Conservation (phyloP, 2,797 vertebrate species). For the Cynopterus sphinx region DNA sequence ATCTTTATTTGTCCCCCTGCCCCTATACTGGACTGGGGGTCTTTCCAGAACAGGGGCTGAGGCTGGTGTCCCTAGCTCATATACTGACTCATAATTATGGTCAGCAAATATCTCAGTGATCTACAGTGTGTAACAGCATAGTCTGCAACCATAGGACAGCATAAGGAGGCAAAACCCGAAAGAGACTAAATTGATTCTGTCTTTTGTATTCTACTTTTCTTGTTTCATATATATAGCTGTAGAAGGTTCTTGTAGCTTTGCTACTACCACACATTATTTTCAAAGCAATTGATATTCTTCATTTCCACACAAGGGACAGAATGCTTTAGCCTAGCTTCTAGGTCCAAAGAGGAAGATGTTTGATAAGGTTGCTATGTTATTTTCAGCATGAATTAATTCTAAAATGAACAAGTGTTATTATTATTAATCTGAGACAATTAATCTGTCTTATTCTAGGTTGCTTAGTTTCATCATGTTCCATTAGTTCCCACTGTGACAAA, state of each 20-base stretch:
- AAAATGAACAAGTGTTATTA: constrained; percentile 16
- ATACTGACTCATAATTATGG: neutral
- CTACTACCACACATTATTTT: neutral
- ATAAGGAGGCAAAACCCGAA: neutral
- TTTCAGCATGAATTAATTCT: constrained; percentile 50
- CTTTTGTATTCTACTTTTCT: neutral
- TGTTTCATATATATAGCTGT: neutral
- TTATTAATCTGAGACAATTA: constrained; percentile 22
- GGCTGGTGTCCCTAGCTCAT: too few species aligned
- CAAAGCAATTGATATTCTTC: neutral
- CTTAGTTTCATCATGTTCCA: neutral
- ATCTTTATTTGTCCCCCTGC: neutral
- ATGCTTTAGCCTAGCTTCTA: neutral
- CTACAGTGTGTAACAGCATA: neutral
- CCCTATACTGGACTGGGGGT: neutral
- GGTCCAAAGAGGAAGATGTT: neutral
- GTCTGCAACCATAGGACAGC: neutral
- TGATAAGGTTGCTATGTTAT: neutral
- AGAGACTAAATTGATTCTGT: neutral
- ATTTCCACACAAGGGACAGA: neutral
- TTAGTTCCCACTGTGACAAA: neutral
- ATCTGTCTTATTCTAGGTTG: constrained; percentile 10
- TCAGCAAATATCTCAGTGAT: neutral
- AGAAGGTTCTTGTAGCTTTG: neutral
- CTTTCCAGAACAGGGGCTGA: neutral